Evolutionary conservation across 1,140 invertebrate species (phyloP), one percentile per base, ranked within the genome.

Genomic region (Thaumetopoea pityocampa): DNA sequence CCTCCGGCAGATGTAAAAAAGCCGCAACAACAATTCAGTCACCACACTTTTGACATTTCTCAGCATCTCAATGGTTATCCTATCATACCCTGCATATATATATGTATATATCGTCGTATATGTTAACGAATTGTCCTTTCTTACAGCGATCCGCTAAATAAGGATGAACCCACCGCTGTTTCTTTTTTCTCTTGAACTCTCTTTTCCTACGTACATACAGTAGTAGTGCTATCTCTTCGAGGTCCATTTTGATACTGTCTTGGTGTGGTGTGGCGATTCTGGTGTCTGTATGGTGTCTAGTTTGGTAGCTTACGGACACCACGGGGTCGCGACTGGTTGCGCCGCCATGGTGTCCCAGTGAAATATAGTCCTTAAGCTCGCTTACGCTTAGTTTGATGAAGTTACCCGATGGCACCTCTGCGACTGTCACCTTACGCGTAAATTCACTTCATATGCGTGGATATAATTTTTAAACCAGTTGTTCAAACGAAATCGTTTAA

Each of bases 251-350:
- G 22, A 42, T 42, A 42, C 40, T 43, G 40, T 33, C 29, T 18
- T 23, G 12, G 16, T 34, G 16, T 43, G 20, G 15, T 43, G 24
- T 43, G 41, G 41, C 23, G 24, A 43, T 23, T 43, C 30, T 27
- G 24, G 24, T 34, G 22, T 43, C 30, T 27, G 24, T 27, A 27
- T 43, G 23, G 17, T 45, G 42, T 36, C 27, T 29, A 40, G 23
- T 34, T 47, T 38, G 44, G 19, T 34, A 36, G 42, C 42, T 43
- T 34, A 36, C 32, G 33, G 26, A 45, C 33, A 35, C 33, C 42
- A 45, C 26, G 33, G 33, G 30, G 14, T n/a, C 43, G 33, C 28
- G 24, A 40, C 38, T 42, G 38, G 38, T 33, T 23, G 16, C 35
- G 22, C 24, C 24, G 35, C 23, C 23, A 40, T 40, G 36, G 26